A percentile compares a stretch with the other conserved stretches of the same genome.
Conservation (phyloP, 2,797 vertebrate genomes). For the Acanthurus tractus region DNA sequence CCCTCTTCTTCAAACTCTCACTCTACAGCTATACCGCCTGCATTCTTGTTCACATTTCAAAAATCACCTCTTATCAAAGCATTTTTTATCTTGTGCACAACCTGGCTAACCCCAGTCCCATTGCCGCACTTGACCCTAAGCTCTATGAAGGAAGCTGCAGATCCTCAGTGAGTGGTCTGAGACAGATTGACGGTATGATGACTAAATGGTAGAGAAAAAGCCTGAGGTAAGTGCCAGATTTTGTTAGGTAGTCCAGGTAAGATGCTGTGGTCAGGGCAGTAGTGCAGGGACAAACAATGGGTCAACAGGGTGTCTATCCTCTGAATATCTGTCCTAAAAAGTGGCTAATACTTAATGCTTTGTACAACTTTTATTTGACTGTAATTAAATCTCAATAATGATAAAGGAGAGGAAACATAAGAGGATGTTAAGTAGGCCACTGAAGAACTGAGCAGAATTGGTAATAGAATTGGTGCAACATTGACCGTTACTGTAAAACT, state of each 20-base stretch:
- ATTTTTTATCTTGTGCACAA: constrained; percentile 43
- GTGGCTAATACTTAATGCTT: neutral
- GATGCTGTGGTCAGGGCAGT: neutral
- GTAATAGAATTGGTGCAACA: neutral
- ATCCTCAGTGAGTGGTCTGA: constrained; percentile 30
- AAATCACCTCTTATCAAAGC: constrained; percentile 46
- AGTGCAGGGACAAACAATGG: neutral
- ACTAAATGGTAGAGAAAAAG: constrained; percentile 10
- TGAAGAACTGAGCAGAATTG: neutral
- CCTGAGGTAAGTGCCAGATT: constrained; percentile 22
- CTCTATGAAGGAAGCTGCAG: constrained; percentile 23
- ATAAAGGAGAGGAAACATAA: neutral
- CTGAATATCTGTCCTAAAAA: no score
- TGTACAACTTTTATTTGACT: neutral
- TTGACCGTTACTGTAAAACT: neutral
- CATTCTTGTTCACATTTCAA: constrained; percentile 39
- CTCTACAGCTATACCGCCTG: constrained; percentile 17
- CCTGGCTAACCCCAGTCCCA: constrained; percentile 8
- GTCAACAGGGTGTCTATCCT: neutral
- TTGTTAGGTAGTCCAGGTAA: constrained; percentile 22
- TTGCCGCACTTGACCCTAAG: constrained; percentile 24
- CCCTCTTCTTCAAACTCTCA: constrained; percentile 32
- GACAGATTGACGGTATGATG: neutral
- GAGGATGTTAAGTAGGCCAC: neutral
- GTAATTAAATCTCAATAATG: neutral